phyloP scores from a whole-genome alignment of 2,797 vertebrate genomes.

The Hippocampus kuda region DNA sequence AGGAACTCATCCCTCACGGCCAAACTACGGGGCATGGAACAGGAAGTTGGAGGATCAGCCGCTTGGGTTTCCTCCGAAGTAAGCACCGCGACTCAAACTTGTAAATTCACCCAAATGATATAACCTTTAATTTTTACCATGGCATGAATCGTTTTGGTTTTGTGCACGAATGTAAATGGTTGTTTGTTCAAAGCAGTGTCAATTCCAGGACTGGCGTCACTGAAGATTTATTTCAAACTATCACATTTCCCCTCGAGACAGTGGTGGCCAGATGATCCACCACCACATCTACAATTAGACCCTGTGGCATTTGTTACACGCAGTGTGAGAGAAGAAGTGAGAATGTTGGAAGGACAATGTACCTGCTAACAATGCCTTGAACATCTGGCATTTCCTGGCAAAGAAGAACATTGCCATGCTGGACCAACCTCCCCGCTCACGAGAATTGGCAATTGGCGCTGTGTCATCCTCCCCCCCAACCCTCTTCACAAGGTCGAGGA shows the following conservation, averaged over 20 bases:
- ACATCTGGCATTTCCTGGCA: neutral
- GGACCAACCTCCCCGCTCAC: neutral
- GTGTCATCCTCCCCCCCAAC: neutral
- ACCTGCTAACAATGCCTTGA: neutral
- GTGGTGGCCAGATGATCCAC: too few species aligned
- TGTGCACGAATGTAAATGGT: neutral
- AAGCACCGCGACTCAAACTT: constrained; percentile 9
- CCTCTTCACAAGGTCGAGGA: too few species aligned
- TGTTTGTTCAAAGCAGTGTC: neutral
- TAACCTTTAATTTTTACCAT: neutral
- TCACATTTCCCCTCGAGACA: too few species aligned
- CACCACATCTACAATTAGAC: too few species aligned
- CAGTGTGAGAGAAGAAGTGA: neutral
- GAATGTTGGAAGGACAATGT: neutral
- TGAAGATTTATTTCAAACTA: neutral
- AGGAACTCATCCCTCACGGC: constrained; percentile 50
- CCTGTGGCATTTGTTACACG: neutral
- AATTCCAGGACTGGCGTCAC: neutral
- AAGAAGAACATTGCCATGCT: neutral
- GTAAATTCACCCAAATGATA: neutral
- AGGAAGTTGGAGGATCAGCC: constrained; percentile 54
- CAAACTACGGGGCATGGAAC: constrained; percentile 36
- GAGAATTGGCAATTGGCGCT: neutral
- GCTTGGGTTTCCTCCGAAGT: constrained; percentile 32
- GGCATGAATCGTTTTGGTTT: neutral